Evolutionary conservation across 1,140 invertebrate species (phyloP).

Genomic region (Cydia fagiglandana): DNA sequence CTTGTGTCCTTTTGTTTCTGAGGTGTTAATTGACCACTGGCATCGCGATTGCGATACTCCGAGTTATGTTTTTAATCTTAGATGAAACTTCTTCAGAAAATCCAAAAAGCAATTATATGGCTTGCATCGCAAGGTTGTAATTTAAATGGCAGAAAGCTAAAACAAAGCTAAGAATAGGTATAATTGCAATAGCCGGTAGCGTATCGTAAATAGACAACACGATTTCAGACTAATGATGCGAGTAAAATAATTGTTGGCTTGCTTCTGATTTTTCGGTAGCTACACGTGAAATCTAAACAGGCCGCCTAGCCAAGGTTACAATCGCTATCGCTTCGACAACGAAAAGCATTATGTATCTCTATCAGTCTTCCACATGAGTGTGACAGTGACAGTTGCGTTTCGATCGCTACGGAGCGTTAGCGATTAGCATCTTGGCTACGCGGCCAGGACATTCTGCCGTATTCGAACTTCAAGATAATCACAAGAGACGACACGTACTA

Average conservation of each 20-base stretch:
- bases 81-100: not conserved
- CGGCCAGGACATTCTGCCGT: too few species aligned
- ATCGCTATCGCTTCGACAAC: too few species aligned
- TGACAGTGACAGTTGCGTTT: too few species aligned
- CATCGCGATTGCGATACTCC: conserved; percentile 6
- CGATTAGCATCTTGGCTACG: too few species aligned
- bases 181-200: too few species aligned
- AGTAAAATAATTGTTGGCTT: not conserved
- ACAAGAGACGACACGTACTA: too few species aligned
- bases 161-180: not conserved
- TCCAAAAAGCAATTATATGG: not conserved
- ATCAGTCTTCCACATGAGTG: too few species aligned
- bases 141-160: not conserved
- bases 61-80: conserved; percentile 5
- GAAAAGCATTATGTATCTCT: too few species aligned
- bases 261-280: conserved; percentile 4
- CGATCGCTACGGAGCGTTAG: too few species aligned
- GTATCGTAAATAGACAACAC: not conserved
- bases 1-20: not conserved
- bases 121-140: not conserved
- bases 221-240: conserved; percentile 3
- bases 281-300: not conserved
- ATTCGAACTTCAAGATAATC: too few species aligned
- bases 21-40: not conserved
- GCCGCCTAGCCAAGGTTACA: too few species aligned